Base-by-base conservation (phyloP, 2,113 vertebrate genomes). In the Lucifuga dentata region DNA sequence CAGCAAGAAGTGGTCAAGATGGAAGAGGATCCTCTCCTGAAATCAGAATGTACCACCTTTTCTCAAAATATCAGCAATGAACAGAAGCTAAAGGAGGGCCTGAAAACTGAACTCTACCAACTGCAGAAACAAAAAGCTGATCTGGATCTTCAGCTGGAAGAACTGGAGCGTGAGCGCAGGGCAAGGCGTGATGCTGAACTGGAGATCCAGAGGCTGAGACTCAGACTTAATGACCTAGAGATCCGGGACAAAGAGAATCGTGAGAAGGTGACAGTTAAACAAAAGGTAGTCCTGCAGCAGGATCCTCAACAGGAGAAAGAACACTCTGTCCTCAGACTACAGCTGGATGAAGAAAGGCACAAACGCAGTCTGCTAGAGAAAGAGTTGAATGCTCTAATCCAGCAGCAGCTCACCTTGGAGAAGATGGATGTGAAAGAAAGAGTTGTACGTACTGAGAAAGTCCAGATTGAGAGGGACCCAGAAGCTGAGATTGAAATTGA, bases 291-390 rank as follows among this genome's bases (percentile, higher is more conserved):
- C 20, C 90, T 98, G 40, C 95, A 99, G 88, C 95, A 97, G 83
- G 98, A 99, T 80, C 98, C 98, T 10, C 95, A 97, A 78, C 97
- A 99, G 85, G 95, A 97, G 82, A 95, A 96, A 57, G 98, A 99
- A 67, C 94, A 98, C 29, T 93, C 95, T 8, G 93, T 98, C 40
- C 92, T 99, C 39, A 93, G 70, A 62, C 87, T 96, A 16, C 95
- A 99, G 84, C 87, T 98, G 11, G 95, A 98, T 7, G 97, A 99
- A 53, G 98, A 98, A 72, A 93, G 78, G 60, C 95, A 95, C 86
- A 94, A 94, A 61, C 93, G 94, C 13, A 92, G 93, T 55, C 86
- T 95, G 20, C 82, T 98, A n/a, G 95, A 99, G 81, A 94, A 93
- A 0, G 94, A 98, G 60, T 82, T 95, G 2, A 94, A 98, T 29